Evolutionary conservation across 30 jellyfish, hydroid and myxozoan genomes (phyloP), one percentile per base, ranked within the genome.

Genomic region (Aurelia coerulea): DNA sequence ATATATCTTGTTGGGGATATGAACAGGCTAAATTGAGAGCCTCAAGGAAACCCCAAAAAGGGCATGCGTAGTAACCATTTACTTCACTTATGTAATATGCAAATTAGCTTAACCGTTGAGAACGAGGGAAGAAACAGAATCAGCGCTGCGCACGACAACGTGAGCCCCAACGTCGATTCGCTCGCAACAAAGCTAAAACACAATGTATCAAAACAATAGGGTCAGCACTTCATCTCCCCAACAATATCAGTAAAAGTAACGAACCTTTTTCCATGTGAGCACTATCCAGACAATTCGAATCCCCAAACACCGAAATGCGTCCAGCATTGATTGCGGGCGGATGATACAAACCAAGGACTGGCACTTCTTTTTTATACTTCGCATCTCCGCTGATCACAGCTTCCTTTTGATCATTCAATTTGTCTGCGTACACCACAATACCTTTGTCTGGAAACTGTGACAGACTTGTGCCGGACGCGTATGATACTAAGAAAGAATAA

Each of bases 241-340:
- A 23, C 29, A 23, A 23, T 46, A 46, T 46, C 14, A 7, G 6
- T 5, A 46, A 46, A 46, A 9, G 8, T 46, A 18, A 69, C 98
- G 42, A 29, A 87, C 97, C 97, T 52, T 68, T 88, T 53, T 72
- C 96, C 96, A 84, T 88, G 63, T 89, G 98, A 16, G 98, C 98
- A 53, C 94, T 89, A 56, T 94, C 98, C 56, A 94, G 68, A 68
- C 98, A 94, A 80, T 94, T 94, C 13, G 98, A 94, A 78, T 94
- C 98, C 8, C 98, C 98, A 78, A 73, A 94, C 46, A 94, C 98
- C 10, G 92, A 93, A 32, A 94, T 83, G n/a, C 97, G 89, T 4
- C 98, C 98, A n/a, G 98, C 67, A 31, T 79, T 88, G 62, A 79
- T 53, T 14, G 92, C 90, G 16, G 81, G 65, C 23, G 98, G 97